A percentile compares a stretch with the other conserved stretches of the same genome.
These are phyloP conservation scores for Drosophila trichaetosa DNA, from an alignment of 2,888 invertebrate species.

Conservation along the genomic window DNA sequence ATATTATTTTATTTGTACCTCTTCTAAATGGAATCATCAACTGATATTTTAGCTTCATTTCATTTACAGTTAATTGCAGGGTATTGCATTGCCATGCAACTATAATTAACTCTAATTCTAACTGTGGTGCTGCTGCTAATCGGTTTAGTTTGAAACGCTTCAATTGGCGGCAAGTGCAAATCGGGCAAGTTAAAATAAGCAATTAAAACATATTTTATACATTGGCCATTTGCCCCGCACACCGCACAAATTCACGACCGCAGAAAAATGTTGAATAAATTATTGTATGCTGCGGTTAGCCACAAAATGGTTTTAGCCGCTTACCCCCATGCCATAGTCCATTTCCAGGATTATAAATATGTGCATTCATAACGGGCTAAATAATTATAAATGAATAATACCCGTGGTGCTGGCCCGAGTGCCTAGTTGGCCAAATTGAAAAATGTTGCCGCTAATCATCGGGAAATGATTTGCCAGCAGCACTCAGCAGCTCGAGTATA, in stretches of 20 bases:
- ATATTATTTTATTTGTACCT: background rate
- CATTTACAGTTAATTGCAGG: slow-evolving; percentile 1
- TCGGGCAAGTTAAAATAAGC: slow-evolving; percentile 75
- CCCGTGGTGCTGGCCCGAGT: background rate
- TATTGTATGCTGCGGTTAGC: slow-evolving; percentile 74
- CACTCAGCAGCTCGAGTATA: slow-evolving; percentile 20
- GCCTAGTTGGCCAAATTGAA: background rate
- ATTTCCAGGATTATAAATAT: slow-evolving; percentile 40
- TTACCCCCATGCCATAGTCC: slow-evolving; percentile 27
- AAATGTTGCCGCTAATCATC: slow-evolving; percentile 3
- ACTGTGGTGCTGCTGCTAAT: slow-evolving; percentile 40
- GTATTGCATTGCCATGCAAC: slow-evolving; percentile 11
- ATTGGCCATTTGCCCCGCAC: background rate
- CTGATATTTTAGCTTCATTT: background rate
- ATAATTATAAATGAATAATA: slow-evolving; percentile 45
- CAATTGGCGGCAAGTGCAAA: slow-evolving; percentile 70
- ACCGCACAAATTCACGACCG: slow-evolving; percentile 6
- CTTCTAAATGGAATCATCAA: background rate
- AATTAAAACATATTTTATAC: slow-evolving; percentile 77
- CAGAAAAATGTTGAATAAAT: slow-evolving; percentile 70
- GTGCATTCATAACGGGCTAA: slow-evolving; percentile 30
- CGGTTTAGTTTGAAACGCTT: slow-evolving; percentile 67
- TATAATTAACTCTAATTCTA: background rate
- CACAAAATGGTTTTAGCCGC: slow-evolving; percentile 79
- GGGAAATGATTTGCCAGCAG: slow-evolving; percentile 16